A percentile compares a stretch with the other conserved stretches of the same genome.
Conservation (phyloP, 2,888 invertebrate genomes). For the Tetragonisca angustula region DNA sequence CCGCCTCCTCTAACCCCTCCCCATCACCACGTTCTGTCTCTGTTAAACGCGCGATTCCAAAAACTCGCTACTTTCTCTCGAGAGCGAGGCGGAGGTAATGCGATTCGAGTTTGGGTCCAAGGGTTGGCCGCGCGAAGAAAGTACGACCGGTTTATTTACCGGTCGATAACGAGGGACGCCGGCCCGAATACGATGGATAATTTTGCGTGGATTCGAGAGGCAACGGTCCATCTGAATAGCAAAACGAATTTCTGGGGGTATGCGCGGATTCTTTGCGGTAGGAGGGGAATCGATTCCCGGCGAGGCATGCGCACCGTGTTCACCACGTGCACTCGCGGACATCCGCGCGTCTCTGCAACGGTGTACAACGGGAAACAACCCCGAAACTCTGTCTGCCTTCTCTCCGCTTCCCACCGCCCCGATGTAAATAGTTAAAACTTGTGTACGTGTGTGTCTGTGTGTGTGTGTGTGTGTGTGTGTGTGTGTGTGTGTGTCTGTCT, state of each 20-base stretch:
- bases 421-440: constrained; percentile 32
- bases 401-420: not conserved
- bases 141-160: not conserved
- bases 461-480: not conserved
- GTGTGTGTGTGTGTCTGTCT: not conserved
- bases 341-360: constrained; percentile 57
- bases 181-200: constrained; percentile 9
- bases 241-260: constrained; percentile 66
- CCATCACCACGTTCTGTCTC: not conserved
- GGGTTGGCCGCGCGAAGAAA: not conserved
- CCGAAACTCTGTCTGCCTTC: not conserved
- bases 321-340: constrained; percentile 78
- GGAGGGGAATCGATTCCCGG: constrained; percentile 82
- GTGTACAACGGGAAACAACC: constrained; percentile 43
- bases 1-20: too few relatives aligned
- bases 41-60: not conserved
- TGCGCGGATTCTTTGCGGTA: constrained; percentile 64
- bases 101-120: too few relatives aligned
- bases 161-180: constrained; percentile 38
- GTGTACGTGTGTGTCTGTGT: not conserved
- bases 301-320: constrained; percentile 78
- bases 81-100: too few relatives aligned
- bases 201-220: constrained; percentile 18
- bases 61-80: too few relatives aligned
- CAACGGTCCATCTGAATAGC: constrained; percentile 55